Evolutionary conservation across 2,888 invertebrate species (phyloP), one percentile per base, ranked within the genome.

Genomic region (Odontomyia ornata): DNA sequence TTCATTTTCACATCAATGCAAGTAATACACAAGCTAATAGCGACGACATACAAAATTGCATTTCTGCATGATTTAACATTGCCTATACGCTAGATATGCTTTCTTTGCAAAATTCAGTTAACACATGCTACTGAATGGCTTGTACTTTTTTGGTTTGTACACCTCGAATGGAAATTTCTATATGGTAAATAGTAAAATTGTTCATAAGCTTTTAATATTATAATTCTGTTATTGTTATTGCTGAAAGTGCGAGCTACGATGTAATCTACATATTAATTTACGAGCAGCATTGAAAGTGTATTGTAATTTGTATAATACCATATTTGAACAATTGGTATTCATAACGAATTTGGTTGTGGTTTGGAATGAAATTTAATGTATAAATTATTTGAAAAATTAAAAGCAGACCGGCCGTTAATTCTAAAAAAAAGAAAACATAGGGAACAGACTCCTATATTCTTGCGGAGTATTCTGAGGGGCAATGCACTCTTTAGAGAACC

Each of bases 81-180:
- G 23, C 5, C 36, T 9, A 36, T 36, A 36, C 36, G 9, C 36
- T 36, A 11, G n/a, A n/a, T 21, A 46, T 46, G 69, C 25, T 69
- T 46, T 23, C 7, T 25, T 47, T 69, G 69, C n/a, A 46, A 43
- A 69, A 47, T 69, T 69, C 69, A 69, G 13, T 69, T 69, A 69
- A 69, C 69, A 69, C 30, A 18, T 13, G 23, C 15, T 46, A 11
- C 23, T 25, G 46, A 69, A 46, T 47, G 46, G 30, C n/a, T 47
- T 15, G 28, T 64, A 30, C 9, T 4, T 52, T 9, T 60, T 60
- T 18, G 11, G 23, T 11, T 60, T 60, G 23, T 9, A 23, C 23
- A 25, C 57, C 4, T 52, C n/a, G 11, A 60, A 23, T 23, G 25
- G 57, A 25, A 60, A 60, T 60, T 60, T 13, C n/a, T 23, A 9